phyloP scores from a whole-genome alignment of 2,888 invertebrate genomes.

The Hipparchia sbordonii region DNA sequence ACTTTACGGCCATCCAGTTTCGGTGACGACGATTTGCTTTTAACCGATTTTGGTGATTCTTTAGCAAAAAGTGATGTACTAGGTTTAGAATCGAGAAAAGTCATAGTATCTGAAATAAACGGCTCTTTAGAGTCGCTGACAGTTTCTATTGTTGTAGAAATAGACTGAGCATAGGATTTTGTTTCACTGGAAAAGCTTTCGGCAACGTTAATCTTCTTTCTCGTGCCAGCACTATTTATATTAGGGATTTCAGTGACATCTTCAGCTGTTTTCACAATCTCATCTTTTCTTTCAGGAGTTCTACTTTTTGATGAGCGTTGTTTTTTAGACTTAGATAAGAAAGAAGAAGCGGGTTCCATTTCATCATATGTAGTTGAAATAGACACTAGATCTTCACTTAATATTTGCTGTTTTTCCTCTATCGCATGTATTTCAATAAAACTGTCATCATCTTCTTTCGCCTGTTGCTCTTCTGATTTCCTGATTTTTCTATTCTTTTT shows the following conservation, averaged over 20 bases:
- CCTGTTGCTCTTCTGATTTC: conserved; percentile 61
- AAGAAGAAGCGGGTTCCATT: conserved; percentile 56
- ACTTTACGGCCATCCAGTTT: conserved; percentile 58
- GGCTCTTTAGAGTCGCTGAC: conserved; percentile 23
- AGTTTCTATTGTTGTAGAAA: conserved; percentile 22
- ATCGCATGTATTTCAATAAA: conserved; percentile 78
- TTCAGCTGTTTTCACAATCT: conserved; percentile 47
- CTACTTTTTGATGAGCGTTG: conserved; percentile 58
- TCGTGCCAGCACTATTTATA: conserved; percentile 42
- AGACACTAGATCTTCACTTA: conserved; percentile 69
- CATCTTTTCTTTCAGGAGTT: conserved; percentile 56
- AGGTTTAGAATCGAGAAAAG: conserved; percentile 31
- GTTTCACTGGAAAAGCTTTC: conserved; percentile 23
- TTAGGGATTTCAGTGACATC: conserved; percentile 46
- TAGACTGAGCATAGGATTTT: conserved; percentile 18
- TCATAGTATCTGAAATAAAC: conserved; percentile 25
- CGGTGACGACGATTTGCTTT: conserved; percentile 65
- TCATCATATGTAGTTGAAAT: conserved; percentile 70
- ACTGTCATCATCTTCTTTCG: conserved; percentile 69
- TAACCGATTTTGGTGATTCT: conserved; percentile 58
- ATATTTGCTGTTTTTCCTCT: conserved; percentile 64
- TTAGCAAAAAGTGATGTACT: conserved; percentile 43
- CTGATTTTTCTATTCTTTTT: conserved; percentile 64
- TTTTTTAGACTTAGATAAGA: conserved; percentile 61
- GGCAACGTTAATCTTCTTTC: conserved; percentile 44